Evolutionary conservation across 2,113 vertebrate genomes (phyloP).

Genomic region (Syngnathus scovelli): DNA sequence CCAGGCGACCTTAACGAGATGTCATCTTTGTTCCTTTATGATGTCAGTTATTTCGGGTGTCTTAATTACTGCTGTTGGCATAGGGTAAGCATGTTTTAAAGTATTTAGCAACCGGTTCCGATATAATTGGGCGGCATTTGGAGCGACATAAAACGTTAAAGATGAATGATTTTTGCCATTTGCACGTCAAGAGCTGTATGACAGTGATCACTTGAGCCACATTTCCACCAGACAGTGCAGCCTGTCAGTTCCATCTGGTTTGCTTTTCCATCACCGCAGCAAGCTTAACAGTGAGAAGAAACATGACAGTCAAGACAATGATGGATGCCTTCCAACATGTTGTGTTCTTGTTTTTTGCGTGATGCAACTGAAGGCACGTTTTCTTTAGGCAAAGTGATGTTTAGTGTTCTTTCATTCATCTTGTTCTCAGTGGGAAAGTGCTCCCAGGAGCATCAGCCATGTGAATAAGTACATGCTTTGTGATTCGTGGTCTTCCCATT

Average conservation of each 20-base stretch:
- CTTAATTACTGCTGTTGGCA: conserved; percentile 40
- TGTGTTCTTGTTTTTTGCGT: background rate
- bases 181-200: background rate
- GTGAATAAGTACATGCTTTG: background rate
- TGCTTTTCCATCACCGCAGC: background rate
- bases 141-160: background rate
- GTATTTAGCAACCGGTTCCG: conserved; percentile 2
- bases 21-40: conserved; percentile 58
- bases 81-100: conserved; percentile 11
- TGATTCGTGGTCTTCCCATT: too few species aligned
- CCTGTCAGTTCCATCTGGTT: background rate
- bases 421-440: background rate
- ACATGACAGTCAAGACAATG: background rate
- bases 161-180: background rate
- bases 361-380: background rate
- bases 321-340: background rate
- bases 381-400: background rate
- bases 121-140: background rate
- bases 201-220: background rate
- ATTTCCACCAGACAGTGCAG: background rate
- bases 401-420: background rate
- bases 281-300: background rate
- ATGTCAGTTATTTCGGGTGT: conserved; percentile 54
- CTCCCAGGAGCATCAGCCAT: background rate
- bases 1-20: conserved; percentile 45